phyloP scores from a whole-genome alignment of 2,797 vertebrate genomes.

The Danionella dracula region DNA sequence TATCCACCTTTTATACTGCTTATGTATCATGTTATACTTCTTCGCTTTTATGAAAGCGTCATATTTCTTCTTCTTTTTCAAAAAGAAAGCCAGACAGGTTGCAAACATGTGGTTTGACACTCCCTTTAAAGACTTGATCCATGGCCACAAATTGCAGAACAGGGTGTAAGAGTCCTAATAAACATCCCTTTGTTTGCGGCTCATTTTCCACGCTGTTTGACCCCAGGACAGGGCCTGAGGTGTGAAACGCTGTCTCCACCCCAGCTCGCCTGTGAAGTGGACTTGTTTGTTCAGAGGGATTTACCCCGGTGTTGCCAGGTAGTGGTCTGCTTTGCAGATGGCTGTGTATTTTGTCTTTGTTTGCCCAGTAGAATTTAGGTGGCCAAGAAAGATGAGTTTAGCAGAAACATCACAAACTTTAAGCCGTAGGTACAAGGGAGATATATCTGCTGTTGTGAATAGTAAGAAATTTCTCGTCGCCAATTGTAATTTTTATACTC shows the following conservation, averaged over 20 bases:
- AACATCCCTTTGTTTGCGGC: conserved; percentile 26
- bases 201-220: conserved; percentile 33
- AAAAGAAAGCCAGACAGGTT: background rate
- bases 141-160: background rate
- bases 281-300: conserved; percentile 49
- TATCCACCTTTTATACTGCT: too few relatives aligned
- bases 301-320: conserved; percentile 48
- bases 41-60: too few relatives aligned
- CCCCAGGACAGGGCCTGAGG: conserved; percentile 47
- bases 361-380: conserved; percentile 28
- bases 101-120: background rate
- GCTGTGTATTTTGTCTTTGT: conserved; percentile 34
- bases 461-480: too few relatives aligned
- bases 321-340: conserved; percentile 20
- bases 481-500: too few relatives aligned
- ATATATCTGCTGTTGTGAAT: background rate
- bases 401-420: background rate
- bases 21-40: too few relatives aligned
- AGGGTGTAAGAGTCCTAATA: conserved; percentile 14
- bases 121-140: background rate
- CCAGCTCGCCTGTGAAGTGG: conserved; percentile 53
- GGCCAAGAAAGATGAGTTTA: conserved; percentile 6
- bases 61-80: too few relatives aligned
- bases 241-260: conserved; percentile 38
- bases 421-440: background rate